phyloP scores from a whole-genome alignment of 2,113 vertebrate species.

The Hemiscyllium ocellatum region DNA sequence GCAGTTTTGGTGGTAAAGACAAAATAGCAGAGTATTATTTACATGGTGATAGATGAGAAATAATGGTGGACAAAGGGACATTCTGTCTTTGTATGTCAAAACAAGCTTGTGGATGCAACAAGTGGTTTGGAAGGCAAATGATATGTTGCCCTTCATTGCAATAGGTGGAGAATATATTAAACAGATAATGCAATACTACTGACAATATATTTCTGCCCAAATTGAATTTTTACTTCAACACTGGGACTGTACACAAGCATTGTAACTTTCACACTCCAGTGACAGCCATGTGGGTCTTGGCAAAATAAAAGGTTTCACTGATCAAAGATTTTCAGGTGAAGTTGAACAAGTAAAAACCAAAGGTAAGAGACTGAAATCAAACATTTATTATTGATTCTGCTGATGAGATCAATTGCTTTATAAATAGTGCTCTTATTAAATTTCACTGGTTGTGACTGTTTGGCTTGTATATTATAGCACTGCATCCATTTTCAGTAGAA shows the following conservation, averaged over 20 bases:
- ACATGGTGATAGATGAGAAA: too few species aligned
- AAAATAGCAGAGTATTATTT: too few species aligned
- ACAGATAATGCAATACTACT: not conserved
- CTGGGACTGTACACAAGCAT: not conserved
- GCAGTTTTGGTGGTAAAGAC: too few species aligned
- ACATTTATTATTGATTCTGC: not conserved
- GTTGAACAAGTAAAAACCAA: not conserved
- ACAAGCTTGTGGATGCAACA: too few species aligned
- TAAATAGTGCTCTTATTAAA: not conserved
- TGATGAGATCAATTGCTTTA: not conserved
- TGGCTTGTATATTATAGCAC: not conserved
- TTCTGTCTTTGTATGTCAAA: too few species aligned
- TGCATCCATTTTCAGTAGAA: not conserved
- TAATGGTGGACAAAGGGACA: too few species aligned
- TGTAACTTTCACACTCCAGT: not conserved
- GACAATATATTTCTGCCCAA: not conserved
- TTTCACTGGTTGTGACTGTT: not conserved
- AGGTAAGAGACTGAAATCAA: not conserved
- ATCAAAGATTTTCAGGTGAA: not conserved
- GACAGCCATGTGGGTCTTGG: not conserved
- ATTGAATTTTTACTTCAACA: not conserved
- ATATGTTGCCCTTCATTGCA: not conserved
- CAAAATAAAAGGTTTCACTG: not conserved
- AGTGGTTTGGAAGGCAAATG: too few species aligned
- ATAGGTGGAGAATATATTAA: not conserved